A percentile compares a stretch with the other conserved stretches of the same genome.
These are phyloP conservation scores for Cosmorhoe ocellata DNA, from an alignment of 2,888 invertebrate species.

Conservation along the genomic window DNA sequence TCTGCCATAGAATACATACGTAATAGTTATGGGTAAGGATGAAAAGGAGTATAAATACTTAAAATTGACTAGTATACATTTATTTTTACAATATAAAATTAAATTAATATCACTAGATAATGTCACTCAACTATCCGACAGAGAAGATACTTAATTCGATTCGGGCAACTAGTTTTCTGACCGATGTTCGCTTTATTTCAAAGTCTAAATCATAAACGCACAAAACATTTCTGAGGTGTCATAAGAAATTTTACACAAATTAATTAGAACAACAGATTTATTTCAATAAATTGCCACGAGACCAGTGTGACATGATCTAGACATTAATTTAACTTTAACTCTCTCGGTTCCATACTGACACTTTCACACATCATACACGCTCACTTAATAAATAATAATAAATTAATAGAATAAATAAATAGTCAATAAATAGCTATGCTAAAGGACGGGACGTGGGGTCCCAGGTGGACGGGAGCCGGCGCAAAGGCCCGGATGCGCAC, in stretches of 20 bases:
- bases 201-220: constrained; percentile 56
- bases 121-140: constrained; percentile 75
- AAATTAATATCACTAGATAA: constrained; percentile 81
- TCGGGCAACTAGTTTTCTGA: constrained; percentile 73
- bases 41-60: constrained; percentile 61
- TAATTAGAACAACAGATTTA: constrained; percentile 80
- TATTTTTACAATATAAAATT: constrained; percentile 67
- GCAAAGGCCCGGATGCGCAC: constrained; percentile 55
- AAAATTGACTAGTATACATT: constrained; percentile 76
- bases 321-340: constrained; percentile 81
- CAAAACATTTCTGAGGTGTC: constrained; percentile 68
- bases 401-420: constrained; percentile 83
- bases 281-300: constrained; percentile 82
- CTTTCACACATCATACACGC: constrained; percentile 79
- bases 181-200: constrained; percentile 56
- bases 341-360: constrained; percentile 72
- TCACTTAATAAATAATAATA: constrained; percentile 84
- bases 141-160: constrained; percentile 33
- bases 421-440: constrained; percentile 83
- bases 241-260: constrained; percentile 75
- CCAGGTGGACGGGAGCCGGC: constrained; percentile 73
- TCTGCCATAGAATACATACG: constrained; percentile 45
- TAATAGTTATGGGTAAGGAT: constrained; percentile 57
- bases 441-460: constrained; percentile 73
- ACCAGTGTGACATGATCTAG: constrained; percentile 83